Percentiles rank a stretch among this genome's conserved stretches.
phyloP scores from a whole-genome alignment of 2,888 invertebrate species.

The Agrypnus murinus region DNA sequence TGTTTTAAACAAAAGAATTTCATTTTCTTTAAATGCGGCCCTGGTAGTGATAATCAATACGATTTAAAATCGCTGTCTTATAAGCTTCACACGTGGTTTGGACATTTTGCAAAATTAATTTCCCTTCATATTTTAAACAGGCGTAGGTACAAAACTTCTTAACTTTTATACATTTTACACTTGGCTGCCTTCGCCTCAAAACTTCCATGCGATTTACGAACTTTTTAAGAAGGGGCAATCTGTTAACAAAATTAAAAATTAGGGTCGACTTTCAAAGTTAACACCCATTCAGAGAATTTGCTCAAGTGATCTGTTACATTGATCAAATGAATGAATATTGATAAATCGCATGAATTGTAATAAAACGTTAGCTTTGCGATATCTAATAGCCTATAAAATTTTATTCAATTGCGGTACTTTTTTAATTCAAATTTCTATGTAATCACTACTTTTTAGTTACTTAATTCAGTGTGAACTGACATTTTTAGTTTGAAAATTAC shows the following conservation, averaged over 20 bases:
- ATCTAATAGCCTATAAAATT: conserved; percentile 1
- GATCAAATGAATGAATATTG: conserved; percentile 57
- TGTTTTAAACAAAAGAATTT: too few species aligned
- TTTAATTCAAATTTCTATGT: conserved; percentile 5
- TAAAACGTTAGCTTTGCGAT: conserved; percentile 11
- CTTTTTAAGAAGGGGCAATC: conserved; percentile 54
- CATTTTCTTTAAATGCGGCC: neutral
- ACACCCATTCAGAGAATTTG: conserved; percentile 49
- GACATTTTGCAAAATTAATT: conserved; percentile 59
- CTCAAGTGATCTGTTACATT: conserved; percentile 52
- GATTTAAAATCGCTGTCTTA: conserved; percentile 32
- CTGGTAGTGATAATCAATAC: conserved; percentile 16
- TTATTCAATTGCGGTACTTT: neutral
- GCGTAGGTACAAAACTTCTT: conserved; percentile 57
- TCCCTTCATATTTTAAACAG: conserved; percentile 60
- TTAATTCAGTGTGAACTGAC: too few species aligned
- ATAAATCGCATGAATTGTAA: conserved; percentile 55
- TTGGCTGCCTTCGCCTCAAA: conserved; percentile 52
- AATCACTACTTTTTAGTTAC: too few species aligned
- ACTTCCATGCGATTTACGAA: conserved; percentile 54
- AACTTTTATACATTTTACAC: conserved; percentile 55
- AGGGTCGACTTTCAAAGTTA: conserved; percentile 50
- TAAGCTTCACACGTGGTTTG: conserved; percentile 55
- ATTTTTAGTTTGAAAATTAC: too few species aligned
- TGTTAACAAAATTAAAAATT: conserved; percentile 56